phyloP scores from a whole-genome alignment of 1,140 invertebrate genomes.

The Nomia melanderi region DNA sequence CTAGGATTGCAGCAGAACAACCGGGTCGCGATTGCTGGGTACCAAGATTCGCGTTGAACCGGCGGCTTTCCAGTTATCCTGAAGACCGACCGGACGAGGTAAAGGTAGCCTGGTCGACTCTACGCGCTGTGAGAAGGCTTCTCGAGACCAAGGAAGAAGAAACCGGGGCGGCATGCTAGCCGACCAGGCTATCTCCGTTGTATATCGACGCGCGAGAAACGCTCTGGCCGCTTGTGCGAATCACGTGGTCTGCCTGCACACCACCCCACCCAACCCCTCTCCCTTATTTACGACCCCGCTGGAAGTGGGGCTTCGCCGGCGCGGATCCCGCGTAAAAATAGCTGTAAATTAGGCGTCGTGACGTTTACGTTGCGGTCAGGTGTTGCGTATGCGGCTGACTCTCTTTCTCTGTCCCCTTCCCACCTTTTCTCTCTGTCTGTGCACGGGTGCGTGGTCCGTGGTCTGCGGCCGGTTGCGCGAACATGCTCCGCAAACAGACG shows the following conservation, averaged over 20 bases:
- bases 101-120: not conserved
- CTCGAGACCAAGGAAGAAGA: not conserved
- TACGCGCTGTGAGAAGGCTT: slow-evolving; percentile 1
- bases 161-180: not conserved
- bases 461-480: not conserved
- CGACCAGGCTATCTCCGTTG: not conserved
- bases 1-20: too few relatives aligned
- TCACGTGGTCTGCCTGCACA: not conserved
- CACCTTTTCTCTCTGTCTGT: too few relatives aligned
- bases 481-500: not conserved
- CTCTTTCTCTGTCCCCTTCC: not conserved
- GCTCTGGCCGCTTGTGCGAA: not conserved
- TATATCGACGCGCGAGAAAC: slow-evolving; percentile 1
- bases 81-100: not conserved
- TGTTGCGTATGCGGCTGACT: not conserved
- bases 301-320: not conserved
- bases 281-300: slow-evolving; percentile 1
- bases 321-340: not conserved
- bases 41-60: not conserved
- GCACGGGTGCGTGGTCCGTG: too few relatives aligned
- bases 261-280: not conserved
- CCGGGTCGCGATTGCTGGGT: not conserved
- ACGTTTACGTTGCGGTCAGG: slow-evolving; percentile 5
- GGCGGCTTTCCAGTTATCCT: not conserved
- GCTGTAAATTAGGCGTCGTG: slow-evolving; percentile 1